phyloP scores from a whole-genome alignment of 2,797 vertebrate genomes.

The Sebastes hopkinsi region DNA sequence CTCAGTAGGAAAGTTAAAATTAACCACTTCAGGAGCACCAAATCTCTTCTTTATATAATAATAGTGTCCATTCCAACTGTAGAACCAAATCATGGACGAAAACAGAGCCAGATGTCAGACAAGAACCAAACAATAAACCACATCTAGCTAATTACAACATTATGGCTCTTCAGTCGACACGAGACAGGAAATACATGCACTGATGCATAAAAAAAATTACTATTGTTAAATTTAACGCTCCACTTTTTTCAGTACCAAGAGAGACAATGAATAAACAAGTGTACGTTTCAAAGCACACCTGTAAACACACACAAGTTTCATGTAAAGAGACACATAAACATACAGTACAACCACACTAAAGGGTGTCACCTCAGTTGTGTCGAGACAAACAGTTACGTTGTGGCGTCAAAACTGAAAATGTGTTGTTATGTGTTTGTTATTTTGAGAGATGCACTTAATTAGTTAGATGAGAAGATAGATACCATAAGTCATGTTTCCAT shows the following conservation, averaged over 20 bases:
- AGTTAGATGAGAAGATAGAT: no score
- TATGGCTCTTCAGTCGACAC: neutral
- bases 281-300: neutral
- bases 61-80: neutral
- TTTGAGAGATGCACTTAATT: no score
- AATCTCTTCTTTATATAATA: neutral
- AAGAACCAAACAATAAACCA: neutral
- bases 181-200: neutral
- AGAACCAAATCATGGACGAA: neutral
- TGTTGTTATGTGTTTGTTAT: no score
- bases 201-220: neutral
- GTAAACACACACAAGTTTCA: neutral
- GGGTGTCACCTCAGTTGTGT: no score
- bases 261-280: neutral
- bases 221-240: neutral
- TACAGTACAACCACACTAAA: no score
- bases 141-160: neutral
- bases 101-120: neutral
- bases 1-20: neutral
- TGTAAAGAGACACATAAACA: no score
- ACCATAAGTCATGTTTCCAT: no score
- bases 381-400: no score
- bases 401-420: no score
- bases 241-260: neutral
- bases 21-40: neutral